phyloP scores from a whole-genome alignment of 2,797 vertebrate species.

The Serranus cabrilla region DNA sequence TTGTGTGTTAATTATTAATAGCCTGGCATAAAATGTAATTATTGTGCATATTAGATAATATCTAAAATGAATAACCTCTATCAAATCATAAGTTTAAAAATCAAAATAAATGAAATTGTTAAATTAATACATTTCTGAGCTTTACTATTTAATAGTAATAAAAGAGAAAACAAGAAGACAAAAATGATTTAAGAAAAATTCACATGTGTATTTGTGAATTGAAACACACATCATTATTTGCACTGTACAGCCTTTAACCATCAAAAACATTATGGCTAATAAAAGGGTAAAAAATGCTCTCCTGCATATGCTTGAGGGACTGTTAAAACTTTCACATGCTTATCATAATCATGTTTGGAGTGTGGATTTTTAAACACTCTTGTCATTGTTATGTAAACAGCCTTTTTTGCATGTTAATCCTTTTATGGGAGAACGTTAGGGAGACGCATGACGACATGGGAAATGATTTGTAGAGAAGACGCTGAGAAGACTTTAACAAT shows the following conservation, averaged over 20 bases:
- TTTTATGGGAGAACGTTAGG: slow-evolving; percentile 67
- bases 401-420: slow-evolving; percentile 78
- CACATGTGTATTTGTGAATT: neutral
- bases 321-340: slow-evolving; percentile 50
- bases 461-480: slow-evolving; percentile 69
- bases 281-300: slow-evolving; percentile 14
- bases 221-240: neutral
- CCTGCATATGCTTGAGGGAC: slow-evolving; percentile 12
- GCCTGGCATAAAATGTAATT: neutral
- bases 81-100: neutral
- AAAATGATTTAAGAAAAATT: neutral
- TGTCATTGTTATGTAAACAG: slow-evolving; percentile 79
- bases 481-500: slow-evolving; percentile 60
- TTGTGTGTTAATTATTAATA: neutral
- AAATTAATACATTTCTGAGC: neutral
- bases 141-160: neutral
- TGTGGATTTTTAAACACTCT: slow-evolving; percentile 64
- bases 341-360: slow-evolving; percentile 62
- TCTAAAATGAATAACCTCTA: neutral
- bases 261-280: neutral
- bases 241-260: slow-evolving; percentile 16
- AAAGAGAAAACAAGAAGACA: neutral
- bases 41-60: neutral
- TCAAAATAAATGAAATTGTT: no score
- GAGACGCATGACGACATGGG: slow-evolving; percentile 70